Conservation (phyloP, 2,888 invertebrate species). For the Netelia fuscicornis region DNA sequence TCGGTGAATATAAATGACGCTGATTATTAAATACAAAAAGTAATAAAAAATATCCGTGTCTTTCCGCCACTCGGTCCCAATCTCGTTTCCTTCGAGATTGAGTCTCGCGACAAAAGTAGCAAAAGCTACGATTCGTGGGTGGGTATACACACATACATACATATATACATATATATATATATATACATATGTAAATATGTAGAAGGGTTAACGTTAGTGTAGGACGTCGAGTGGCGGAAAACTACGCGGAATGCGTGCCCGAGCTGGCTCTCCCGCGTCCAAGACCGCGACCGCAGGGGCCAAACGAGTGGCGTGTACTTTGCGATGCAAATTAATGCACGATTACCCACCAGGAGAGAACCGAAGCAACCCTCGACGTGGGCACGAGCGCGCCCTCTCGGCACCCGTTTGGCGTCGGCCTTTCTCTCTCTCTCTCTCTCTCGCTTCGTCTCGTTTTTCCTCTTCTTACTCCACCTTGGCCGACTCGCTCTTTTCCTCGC, state of each 20-base stretch:
- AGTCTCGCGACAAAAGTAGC: slow-evolving; percentile 33
- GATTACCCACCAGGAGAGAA: slow-evolving; percentile 78
- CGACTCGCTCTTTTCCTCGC: slow-evolving; percentile 40
- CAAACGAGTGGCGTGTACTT: slow-evolving; percentile 83
- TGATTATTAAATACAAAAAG: too few relatives aligned
- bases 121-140: slow-evolving; percentile 43
- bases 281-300: slow-evolving; percentile 69
- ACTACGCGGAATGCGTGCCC: slow-evolving; percentile 81
- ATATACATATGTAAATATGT: slow-evolving; percentile 6
- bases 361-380: slow-evolving; percentile 72
- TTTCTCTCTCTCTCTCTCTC: slow-evolving; percentile 42
- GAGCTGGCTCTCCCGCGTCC: slow-evolving; percentile 54
- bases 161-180: slow-evolving; percentile 3
- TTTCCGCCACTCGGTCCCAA: neutral
- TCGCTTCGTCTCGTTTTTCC: slow-evolving; percentile 58
- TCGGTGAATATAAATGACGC: too few relatives aligned
- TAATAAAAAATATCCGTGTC: neutral
- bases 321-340: slow-evolving; percentile 84
- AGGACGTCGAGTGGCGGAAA: slow-evolving; percentile 74
- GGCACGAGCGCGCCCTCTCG: slow-evolving; percentile 62
- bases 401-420: slow-evolving; percentile 58
- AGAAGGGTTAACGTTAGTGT: slow-evolving; percentile 17
- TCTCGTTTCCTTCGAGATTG: neutral
- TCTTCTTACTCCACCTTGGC: slow-evolving; percentile 41
- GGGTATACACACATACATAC: slow-evolving; percentile 15